Percentiles rank a stretch among this genome's conserved stretches.
These are phyloP conservation scores for Psilopsiagon aurifrons DNA, from an alignment of 2,113 vertebrate species.

Conservation along the genomic window DNA sequence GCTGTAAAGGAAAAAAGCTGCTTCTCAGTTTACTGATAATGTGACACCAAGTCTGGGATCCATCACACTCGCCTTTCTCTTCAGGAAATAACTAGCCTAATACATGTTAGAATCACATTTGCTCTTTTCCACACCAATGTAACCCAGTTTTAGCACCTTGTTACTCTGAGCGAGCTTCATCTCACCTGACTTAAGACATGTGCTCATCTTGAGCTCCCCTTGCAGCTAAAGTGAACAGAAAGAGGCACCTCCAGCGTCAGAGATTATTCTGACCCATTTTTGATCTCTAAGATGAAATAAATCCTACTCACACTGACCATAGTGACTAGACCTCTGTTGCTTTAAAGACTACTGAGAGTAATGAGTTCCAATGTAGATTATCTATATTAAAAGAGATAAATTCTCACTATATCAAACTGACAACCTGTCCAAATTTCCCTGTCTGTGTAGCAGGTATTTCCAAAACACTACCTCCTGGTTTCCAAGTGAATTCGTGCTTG, in stretches of 20 bases:
- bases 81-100: slow-evolving; percentile 15
- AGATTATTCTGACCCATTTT: background rate
- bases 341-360: background rate
- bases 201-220: background rate
- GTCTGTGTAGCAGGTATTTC: background rate
- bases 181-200: background rate
- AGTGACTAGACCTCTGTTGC: background rate
- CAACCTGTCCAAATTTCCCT: background rate
- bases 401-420: background rate
- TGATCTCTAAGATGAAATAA: background rate
- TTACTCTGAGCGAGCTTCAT: background rate
- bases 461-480: background rate
- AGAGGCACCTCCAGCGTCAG: background rate
- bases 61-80: slow-evolving; percentile 4
- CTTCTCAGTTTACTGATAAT: slow-evolving; percentile 42
- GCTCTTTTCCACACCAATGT: background rate
- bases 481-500: background rate
- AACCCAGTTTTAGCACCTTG: background rate
- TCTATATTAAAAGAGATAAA: background rate
- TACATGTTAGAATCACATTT: background rate
- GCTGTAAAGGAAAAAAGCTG: background rate
- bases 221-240: background rate
- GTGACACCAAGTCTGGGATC: background rate
- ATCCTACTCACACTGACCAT: background rate
- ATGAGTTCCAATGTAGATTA: background rate